Base-by-base conservation (phyloP, 2,113 vertebrate genomes). In the Astur gentilis region DNA sequence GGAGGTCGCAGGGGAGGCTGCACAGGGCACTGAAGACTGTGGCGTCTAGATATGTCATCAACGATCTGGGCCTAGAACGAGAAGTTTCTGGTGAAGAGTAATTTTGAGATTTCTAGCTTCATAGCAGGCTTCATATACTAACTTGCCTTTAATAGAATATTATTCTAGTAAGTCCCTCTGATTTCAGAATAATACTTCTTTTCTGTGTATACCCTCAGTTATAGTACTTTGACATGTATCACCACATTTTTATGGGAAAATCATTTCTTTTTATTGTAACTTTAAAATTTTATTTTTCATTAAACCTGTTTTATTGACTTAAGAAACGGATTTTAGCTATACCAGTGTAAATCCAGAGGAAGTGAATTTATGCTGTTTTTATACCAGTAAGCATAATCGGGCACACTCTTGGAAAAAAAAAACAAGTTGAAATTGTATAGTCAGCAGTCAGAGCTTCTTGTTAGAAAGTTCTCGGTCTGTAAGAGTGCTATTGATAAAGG, bases 231-330 rank as follows among this genome's bases (percentile, higher is more conserved):
- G 61, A 81, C n/a, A 32, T 58, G 31, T 71, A 82, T 94, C 90
- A 81, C 61, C 73, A 72, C 29, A 40, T 60, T 96, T 94, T 97
- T 64, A 94, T 85, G 78, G 87, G 91, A 91, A 95, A 95, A 94
- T 83, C 0, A 50, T 76, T 95, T 61, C 45, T 69, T 93, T 95
- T 93, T 92, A 93, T 73, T 84, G 45, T 71, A 83, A 87, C 83
- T 95, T 95, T 75, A 76, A 90, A 93, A 94, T 94, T 93, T 89
- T 95, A 88, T 92, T 94, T 96, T 97, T 93, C 36, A 65, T 96
- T 93, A 89, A 91, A 92, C 44, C 38, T n/a, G 0, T 92, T 96
- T 73, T 94, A 93, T 89, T 92, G 82, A 71, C 65, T 81, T 93
- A 50, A 75, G 83, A 76, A 95, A 85, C 4, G 1, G 29, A 70